Base-by-base conservation (phyloP, 2,113 vertebrate genomes). In the Chaetorhynchus papuensis region DNA sequence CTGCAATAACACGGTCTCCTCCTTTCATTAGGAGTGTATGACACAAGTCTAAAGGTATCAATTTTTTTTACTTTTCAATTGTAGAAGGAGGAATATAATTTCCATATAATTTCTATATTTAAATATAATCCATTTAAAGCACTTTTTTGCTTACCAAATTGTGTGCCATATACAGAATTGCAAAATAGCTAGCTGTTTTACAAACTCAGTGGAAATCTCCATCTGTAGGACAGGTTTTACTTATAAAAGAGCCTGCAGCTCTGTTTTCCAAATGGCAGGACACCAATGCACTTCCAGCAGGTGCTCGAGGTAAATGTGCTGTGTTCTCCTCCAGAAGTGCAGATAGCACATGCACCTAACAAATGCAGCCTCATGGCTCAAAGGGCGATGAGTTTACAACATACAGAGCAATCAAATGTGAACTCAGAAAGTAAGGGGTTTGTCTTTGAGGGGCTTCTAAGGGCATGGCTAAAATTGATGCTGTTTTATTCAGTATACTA, bases 111-210 rank as follows among this genome's bases (percentile, higher is more conserved):
- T 92, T 93, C 44, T 52, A 5, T 68, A 88, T 85, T 90, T 85
- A 92, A 85, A 45, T 79, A 60, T 24, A 72, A 83, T 35, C 49
- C 3, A 60, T 76, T 76, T 91, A 72, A 93, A 95, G 57, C 41
- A 66, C 52, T 54, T 80, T 60, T 92, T 92, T 95, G 94, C 49
- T 93, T 92, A 93, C 76, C 76, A 94, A 95, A 94, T 89, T 18
- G 3, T 50, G 74, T 28, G 35, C 20, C 59, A 39, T 13, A 83
- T 10, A 53, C 4, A 63, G 72, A 83, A 66, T 28, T 83, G 94
- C 59, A 75, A 92, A 93, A 59, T 13, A 90, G 85, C 28, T 72
- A 57, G 31, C 49, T 83, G 44, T 24, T 88, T 65, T 59, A 61
- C 39, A 87, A 86, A 83, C 16, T 65, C 6, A 1, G 42, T 39